A percentile compares a stretch with the other conserved stretches of the same genome.
Evolutionary conservation across 53 echinoderm and acorn worm genomes (phyloP).

Genomic region (Echinarachnius parma): DNA sequence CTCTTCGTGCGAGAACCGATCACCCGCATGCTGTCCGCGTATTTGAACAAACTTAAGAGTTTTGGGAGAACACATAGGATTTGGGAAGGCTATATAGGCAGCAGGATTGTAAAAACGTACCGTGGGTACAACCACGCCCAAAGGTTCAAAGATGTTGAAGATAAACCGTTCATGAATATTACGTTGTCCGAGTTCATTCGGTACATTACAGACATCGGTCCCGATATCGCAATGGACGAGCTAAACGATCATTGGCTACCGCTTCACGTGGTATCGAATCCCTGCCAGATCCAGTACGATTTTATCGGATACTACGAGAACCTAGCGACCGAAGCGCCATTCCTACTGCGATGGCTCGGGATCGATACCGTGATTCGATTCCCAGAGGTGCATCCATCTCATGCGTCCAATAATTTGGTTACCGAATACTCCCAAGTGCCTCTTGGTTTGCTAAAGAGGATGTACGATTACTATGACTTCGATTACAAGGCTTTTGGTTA

Average conservation of each 20-base stretch:
- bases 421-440: constrained; percentile 62
- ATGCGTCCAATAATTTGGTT: constrained; percentile 44
- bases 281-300: constrained; percentile 70
- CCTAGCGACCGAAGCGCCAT: constrained; percentile 62
- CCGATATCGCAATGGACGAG: constrained; percentile 29
- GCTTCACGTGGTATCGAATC: constrained; percentile 43
- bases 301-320: constrained; percentile 89
- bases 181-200: constrained; percentile 66
- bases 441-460: constrained; percentile 34
- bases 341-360: constrained; percentile 56
- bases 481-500: constrained; percentile 85
- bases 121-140: constrained; percentile 27
- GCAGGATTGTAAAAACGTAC: constrained; percentile 48
- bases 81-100: constrained; percentile 65
- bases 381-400: constrained; percentile 59
- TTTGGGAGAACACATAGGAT: constrained; percentile 23
- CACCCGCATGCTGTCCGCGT: constrained; percentile 65
- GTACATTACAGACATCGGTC: constrained; percentile 48
- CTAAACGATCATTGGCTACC: constrained; percentile 81
- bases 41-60: constrained; percentile 60
- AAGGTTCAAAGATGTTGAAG: not conserved
- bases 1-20: constrained; percentile 81
- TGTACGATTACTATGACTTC: constrained; percentile 53
- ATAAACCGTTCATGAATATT: constrained; percentile 55
- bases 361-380: constrained; percentile 50